Conservation (phyloP, 2,888 invertebrate genomes). For the Silvanus unidentatus region DNA sequence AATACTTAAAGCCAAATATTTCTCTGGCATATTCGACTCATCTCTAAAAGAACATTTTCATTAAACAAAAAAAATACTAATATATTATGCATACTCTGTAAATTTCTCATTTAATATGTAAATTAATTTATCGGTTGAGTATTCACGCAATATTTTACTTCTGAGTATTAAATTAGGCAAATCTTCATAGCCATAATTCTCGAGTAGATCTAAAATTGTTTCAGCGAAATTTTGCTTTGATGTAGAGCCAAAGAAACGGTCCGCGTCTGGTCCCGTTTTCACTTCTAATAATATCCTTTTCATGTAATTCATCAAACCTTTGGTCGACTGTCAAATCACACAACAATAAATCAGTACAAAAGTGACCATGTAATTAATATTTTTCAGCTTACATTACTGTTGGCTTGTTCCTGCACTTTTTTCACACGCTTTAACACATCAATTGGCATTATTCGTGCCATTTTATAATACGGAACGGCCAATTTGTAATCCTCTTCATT, state of each 20-base stretch:
- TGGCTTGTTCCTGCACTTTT: slow-evolving; percentile 41
- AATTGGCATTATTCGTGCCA: slow-evolving; percentile 49
- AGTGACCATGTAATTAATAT: neutral
- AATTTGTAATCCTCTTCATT: slow-evolving; percentile 38
- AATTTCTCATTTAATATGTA: slow-evolving; percentile 41
- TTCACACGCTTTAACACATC: slow-evolving; percentile 47
- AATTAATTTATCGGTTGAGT: slow-evolving; percentile 52
- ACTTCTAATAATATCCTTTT: slow-evolving; percentile 42
- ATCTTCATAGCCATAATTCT: slow-evolving; percentile 43
- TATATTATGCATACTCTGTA: slow-evolving; percentile 3
- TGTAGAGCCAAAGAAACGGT: slow-evolving; percentile 42
- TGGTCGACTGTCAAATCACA: too few relatives aligned
- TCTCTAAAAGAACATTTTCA: slow-evolving; percentile 12
- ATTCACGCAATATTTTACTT: slow-evolving; percentile 51
- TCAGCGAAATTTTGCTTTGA: slow-evolving; percentile 44
- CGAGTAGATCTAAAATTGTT: slow-evolving; percentile 43
- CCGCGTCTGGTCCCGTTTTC: slow-evolving; percentile 45
- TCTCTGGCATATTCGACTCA: slow-evolving; percentile 36
- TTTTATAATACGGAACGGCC: slow-evolving; percentile 52
- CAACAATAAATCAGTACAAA: slow-evolving; percentile 14
- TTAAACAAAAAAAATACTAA: slow-evolving; percentile 2
- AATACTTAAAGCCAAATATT: slow-evolving; percentile 47
- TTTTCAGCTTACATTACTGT: slow-evolving; percentile 30
- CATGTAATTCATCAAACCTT: slow-evolving; percentile 42
- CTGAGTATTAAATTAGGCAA: slow-evolving; percentile 50